Base-by-base conservation (phyloP, 2,113 vertebrate genomes). In the Rhea pennata region DNA sequence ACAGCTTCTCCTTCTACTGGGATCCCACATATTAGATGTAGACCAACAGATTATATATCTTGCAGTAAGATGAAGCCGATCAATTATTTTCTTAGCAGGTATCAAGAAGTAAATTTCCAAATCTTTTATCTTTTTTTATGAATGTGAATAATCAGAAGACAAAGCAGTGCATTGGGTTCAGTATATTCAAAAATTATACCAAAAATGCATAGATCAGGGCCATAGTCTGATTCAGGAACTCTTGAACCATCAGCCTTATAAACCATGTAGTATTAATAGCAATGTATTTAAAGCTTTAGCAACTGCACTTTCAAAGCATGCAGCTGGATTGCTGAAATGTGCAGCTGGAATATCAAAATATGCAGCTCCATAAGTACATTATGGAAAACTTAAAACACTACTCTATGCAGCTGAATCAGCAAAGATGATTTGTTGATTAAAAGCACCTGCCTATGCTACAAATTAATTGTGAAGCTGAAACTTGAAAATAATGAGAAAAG, bases 341-440 rank as follows among this genome's bases (percentile, higher is more conserved):
- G 42, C 66, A 19, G 6, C 11, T 92, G 67, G 67, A 89, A 93
- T 83, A 93, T 77, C 44, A 78, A 94, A 92, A 5, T 7, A 4
- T 58, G 53, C 29, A 51, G 8, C 76, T 93, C n/a, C 93, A 75
- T 96, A 93, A 92, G 64, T 56, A 71, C 14, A 76, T 17, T 42
- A 79, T 40, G 24, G 83, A 96, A 95, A 93, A 74, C 26, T 84
- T 82, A 88, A 44, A 62, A 77, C 80, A 31, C 82, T 90, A 89
- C n/a, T 91, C 82, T 85, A 74, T 31, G 29, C 33, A 91, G 19
- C 72, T 90, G 87, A 95, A 94, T 75, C 79, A 64, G 46, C 40
- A 85, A 74, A 92, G 62, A 36, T 11, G 74, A 15, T 67, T 73
- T 75, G 46, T 66, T 92, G 22, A 94, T 91, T 94, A 64, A 86